Percentiles rank a stretch among this genome's conserved stretches.
Evolutionary conservation across 2,113 vertebrate genomes (phyloP).

Genomic region (Neogobius melanostomus): DNA sequence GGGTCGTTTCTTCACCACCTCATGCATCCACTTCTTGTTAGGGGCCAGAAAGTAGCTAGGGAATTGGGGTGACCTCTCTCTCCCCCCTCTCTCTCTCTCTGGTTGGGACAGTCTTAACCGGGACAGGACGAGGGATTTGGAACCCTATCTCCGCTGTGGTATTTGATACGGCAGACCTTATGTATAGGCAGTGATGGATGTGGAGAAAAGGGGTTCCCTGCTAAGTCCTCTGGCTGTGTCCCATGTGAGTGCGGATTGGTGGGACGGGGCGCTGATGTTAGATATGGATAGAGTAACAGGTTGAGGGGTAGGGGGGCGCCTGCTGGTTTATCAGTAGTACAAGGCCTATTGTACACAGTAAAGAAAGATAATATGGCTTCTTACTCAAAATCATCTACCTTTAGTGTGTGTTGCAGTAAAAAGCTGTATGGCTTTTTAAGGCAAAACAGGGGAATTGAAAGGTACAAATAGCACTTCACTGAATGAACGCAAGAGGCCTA

Average conservation of each 20-base stretch:
- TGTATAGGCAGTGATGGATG: conserved; percentile 61
- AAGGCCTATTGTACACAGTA: background rate
- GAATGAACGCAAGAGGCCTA: too few species aligned
- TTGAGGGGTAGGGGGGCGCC: conserved; percentile 37
- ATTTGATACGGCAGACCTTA: conserved; percentile 60
- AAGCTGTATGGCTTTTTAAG: too few species aligned
- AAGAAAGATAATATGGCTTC: too few species aligned
- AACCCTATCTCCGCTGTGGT: conserved; percentile 54
- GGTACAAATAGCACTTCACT: too few species aligned
- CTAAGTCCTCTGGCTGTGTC: conserved; percentile 55
- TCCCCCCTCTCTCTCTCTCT: conserved; percentile 1
- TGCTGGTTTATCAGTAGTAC: conserved; percentile 27
- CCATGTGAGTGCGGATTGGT: conserved; percentile 19
- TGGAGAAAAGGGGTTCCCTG: conserved; percentile 37
- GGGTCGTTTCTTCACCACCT: conserved; percentile 71
- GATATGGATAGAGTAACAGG: conserved; percentile 19
- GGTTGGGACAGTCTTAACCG: conserved; percentile 26
- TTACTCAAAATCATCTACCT: too few species aligned
- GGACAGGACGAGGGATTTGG: conserved; percentile 55
- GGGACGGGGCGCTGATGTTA: background rate
- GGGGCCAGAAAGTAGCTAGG: conserved; percentile 51
- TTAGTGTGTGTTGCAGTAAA: too few species aligned
- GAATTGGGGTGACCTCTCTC: conserved; percentile 21
- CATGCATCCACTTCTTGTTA: conserved; percentile 66
- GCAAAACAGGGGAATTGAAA: too few species aligned